A percentile compares a stretch with the other conserved stretches of the same genome.
Evolutionary conservation across 1,140 invertebrate species (phyloP).

Genomic region (Drosophila persimilis): DNA sequence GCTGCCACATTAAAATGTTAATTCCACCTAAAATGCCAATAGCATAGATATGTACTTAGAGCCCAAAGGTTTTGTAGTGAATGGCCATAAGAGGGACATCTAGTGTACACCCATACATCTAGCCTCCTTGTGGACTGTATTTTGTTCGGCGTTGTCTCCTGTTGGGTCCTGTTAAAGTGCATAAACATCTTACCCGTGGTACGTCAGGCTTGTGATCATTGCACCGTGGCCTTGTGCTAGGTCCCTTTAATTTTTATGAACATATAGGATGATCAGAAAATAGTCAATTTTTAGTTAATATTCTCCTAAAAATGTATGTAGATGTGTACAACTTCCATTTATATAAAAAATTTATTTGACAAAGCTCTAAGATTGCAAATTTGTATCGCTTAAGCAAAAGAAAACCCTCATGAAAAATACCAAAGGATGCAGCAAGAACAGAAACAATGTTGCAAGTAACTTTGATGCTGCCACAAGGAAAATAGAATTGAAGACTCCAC

Average conservation of each 20-base stretch:
- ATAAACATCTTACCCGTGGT: no score
- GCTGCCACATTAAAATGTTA: conserved; percentile 67
- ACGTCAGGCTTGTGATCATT: no score
- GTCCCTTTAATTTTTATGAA: no score
- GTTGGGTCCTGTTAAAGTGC: no score
- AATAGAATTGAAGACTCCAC: conserved; percentile 56
- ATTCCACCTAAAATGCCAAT: conserved; percentile 42
- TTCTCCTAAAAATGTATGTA: neutral
- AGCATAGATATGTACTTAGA: conserved; percentile 37
- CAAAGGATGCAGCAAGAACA: conserved; percentile 10
- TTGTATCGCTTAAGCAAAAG: conserved; percentile 3
- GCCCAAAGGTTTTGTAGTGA: conserved; percentile 17
- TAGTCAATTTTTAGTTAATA: neutral
- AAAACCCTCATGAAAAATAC: conserved; percentile 9
- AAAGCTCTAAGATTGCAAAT: conserved; percentile 25
- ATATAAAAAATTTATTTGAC: conserved; percentile 9
- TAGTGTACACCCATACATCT: no score
- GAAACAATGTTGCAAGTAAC: conserved; percentile 19
- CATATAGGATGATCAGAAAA: neutral
- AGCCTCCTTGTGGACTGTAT: no score
- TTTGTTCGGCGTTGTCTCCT: no score
- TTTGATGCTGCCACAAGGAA: conserved; percentile 39
- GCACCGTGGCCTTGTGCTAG: no score
- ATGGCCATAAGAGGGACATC: no score
- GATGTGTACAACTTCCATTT: conserved; percentile 6